Evolutionary conservation across 1,140 invertebrate species (phyloP).

Genomic region (Sarcophaga peregrina): DNA sequence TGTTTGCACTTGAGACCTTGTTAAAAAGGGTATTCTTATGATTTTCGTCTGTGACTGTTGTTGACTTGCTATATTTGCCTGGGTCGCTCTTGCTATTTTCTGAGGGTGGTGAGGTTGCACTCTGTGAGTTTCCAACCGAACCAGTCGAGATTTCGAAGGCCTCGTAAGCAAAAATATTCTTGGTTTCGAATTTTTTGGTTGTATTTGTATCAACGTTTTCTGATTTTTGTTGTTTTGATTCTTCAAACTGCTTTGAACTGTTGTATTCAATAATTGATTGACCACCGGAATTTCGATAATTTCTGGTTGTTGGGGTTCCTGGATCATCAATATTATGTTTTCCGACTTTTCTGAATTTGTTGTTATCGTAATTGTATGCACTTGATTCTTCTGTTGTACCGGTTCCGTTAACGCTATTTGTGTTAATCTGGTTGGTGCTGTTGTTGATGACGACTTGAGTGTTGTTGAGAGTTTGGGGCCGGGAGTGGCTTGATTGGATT

Average conservation of each 20-base stretch:
- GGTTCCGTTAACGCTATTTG: neutral
- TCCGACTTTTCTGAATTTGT: conserved; percentile 58
- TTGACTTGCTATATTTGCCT: neutral
- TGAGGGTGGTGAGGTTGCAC: conserved; percentile 40
- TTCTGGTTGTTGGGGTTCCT: conserved; percentile 56
- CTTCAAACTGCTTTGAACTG: conserved; percentile 45
- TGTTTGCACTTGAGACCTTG: conserved; percentile 58
- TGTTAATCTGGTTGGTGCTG: conserved; percentile 47
- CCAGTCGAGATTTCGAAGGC: conserved; percentile 27
- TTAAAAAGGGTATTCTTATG: conserved; percentile 61
- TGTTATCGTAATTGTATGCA: conserved; percentile 50
- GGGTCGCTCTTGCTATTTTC: conserved; percentile 8
- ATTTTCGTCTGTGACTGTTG: conserved; percentile 30
- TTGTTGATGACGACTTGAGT: conserved; percentile 45
- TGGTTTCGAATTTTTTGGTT: conserved; percentile 52
- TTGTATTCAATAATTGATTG: conserved; percentile 42
- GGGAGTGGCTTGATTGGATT: conserved; percentile 58
- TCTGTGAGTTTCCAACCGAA: neutral
- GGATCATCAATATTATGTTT: conserved; percentile 66
- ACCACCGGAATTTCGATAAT: conserved; percentile 9
- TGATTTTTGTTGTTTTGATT: conserved; percentile 21
- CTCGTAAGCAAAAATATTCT: conserved; percentile 53
- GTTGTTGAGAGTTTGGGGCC: conserved; percentile 60
- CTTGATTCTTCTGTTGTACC: conserved; percentile 45
- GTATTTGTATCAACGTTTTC: neutral